Evolutionary conservation across 2,113 vertebrate genomes (phyloP), one percentile per base, ranked within the genome.

Genomic region (Chlorodrepanis virens): DNA sequence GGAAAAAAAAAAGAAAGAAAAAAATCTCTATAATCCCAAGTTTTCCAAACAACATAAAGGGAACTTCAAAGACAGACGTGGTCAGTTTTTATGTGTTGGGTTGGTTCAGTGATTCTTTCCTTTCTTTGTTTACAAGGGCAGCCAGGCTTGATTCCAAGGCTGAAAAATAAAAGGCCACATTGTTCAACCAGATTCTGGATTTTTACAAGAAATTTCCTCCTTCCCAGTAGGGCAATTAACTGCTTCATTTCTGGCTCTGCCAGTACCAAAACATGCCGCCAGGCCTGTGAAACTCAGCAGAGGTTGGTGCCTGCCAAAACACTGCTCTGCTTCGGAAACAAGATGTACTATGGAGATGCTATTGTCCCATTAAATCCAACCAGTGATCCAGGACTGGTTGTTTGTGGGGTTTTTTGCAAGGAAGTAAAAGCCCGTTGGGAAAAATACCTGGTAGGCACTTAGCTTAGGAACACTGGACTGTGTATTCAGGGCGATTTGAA

Each of bases 141-240:
- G 94, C 96, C 97, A 98, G 98, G 98, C 98, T 98, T 95, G 95
- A 90, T 97, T 98, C 98, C 98, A 98, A 98, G 97, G 89, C 96
- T 94, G 96, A 97, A 98, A 98, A 97, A 98, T 96, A 98, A 98
- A 98, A 98, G 97, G 91, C 96, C 72, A 86, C 96, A 98, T 98
- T 98, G 98, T 98, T 98, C 96, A 76, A 90, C 90, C 88, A 90
- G 95, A 96, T 98, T 97, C 94, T 89, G 86, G 96, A 97, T 97
- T 97, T 95, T 98, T 97, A 98, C 95, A 98, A 98, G 97, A 97
- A 97, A 97, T 97, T 98, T 97, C 97, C 97, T 98, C 94, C 95
- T 97, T 87, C 93, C 92, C 91, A 95, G 92, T 95, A 82, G 94
- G 95, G 91, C 94, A 96, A 97, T 98, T 98, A 98, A 98, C 97